Conservation (phyloP, 2,888 invertebrate genomes). For the Eutolmus rufibarbis region DNA sequence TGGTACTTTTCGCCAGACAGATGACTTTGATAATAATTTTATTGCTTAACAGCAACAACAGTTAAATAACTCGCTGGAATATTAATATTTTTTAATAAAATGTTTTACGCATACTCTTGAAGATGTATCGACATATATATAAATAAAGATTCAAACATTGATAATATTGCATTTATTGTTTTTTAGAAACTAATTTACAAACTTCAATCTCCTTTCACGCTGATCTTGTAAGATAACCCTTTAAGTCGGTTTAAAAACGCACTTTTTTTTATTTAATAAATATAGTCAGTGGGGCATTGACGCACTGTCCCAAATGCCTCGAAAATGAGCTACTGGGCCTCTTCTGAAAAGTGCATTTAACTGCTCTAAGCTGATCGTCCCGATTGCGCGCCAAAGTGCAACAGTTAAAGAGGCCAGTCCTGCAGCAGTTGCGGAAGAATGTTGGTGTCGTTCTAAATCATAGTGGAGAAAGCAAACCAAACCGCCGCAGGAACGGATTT, state of each 20-base stretch:
- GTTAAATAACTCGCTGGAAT: too few species aligned
- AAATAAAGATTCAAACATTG: too few species aligned
- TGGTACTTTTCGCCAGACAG: too few species aligned
- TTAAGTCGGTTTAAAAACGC: neutral
- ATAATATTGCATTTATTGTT: too few species aligned
- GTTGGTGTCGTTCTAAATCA: neutral
- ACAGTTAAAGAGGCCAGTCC: neutral
- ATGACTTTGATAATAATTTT: too few species aligned
- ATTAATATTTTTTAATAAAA: too few species aligned
- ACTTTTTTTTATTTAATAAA: neutral
- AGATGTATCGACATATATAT: too few species aligned
- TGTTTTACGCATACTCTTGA: too few species aligned
- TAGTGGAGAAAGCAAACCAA: neutral
- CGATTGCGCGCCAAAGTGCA: neutral
- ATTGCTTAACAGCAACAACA: too few species aligned
- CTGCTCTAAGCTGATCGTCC: neutral
- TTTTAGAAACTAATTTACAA: too few species aligned
- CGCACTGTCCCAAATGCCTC: neutral
- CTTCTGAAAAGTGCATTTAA: neutral
- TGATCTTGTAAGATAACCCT: too few species aligned
- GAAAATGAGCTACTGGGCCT: neutral
- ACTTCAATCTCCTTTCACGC: too few species aligned
- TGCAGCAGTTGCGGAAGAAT: neutral
- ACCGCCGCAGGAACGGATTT: neutral
- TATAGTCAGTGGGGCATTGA: neutral